These are phyloP conservation scores for Elgonia sp. DNA, from an alignment of 2,888 invertebrate genomes.

Conservation along the genomic window DNA sequence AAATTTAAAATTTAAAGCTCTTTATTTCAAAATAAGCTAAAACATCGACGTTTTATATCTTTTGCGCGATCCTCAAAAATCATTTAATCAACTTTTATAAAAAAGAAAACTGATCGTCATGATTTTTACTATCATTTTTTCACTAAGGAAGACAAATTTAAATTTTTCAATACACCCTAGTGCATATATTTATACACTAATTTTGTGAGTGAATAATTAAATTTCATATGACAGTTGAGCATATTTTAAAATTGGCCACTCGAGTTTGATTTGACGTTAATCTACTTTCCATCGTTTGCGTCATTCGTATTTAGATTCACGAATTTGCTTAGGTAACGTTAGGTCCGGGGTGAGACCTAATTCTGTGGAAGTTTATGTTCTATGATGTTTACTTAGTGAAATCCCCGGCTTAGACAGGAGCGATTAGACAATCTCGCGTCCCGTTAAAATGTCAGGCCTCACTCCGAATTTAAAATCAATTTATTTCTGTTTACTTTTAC, in stretches of 20 bases:
- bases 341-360: slow-evolving; percentile 21
- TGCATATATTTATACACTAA: no score
- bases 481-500: background rate
- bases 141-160: no score
- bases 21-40: no score
- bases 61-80: no score
- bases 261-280: slow-evolving; percentile 79
- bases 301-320: slow-evolving; percentile 39
- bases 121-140: no score
- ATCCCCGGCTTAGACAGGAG: slow-evolving; percentile 56
- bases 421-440: background rate
- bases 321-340: slow-evolving; percentile 44
- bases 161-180: no score
- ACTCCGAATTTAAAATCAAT: slow-evolving; percentile 5
- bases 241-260: slow-evolving; percentile 80
- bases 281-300: slow-evolving; percentile 74
- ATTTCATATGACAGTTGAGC: slow-evolving; percentile 47
- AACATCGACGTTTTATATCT: no score
- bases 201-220: no score
- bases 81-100: no score
- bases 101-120: no score
- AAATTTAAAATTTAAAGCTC: no score
- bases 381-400: slow-evolving; percentile 34
- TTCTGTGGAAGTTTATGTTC: slow-evolving; percentile 34
- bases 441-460: slow-evolving; percentile 6